Evolutionary conservation across 2,888 invertebrate genomes (phyloP), one percentile per base, ranked within the genome.

Genomic region (Cryptus armator): DNA sequence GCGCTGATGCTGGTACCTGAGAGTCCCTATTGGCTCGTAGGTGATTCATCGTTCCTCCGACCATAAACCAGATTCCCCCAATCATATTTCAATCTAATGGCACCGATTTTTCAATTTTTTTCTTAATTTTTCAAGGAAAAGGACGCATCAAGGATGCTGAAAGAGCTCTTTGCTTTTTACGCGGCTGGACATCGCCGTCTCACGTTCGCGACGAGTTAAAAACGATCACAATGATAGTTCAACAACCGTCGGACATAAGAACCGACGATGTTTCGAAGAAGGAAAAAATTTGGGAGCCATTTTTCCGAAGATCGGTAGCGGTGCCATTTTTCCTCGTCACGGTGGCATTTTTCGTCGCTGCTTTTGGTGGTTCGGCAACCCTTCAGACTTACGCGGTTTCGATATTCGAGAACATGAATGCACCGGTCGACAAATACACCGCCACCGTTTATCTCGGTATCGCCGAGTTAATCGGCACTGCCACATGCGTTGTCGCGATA

Each of bases 11-110:
- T 97, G 90, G 96, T 98, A 4, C 98, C 98, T 0, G 98, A 98
- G 93, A 97, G 97, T 87, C 97, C 98, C 0, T 96, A 97, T 88
- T 98, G 97, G 97, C 94, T 97, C 70, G 95, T 97, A 71, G 95
- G 96, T 94, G 88, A 87, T 48, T 48, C n/a, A n/a, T 48, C 48
- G n/a, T 48, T 48, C 14, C 14, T 48, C 12, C 48, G 37, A 5
- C 6, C 37, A 0, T 37, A 37, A 37, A 37, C 9, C 9, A 16
- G 9, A 3, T 9, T 0, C 10, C 24, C 14, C 24, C 12, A 59
- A 59, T 24, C 16, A 24, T 70, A 24, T 29, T 16, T 12, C 46
- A 66, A 77, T 66, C 6, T 32, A 29, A 29, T 7, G 32, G 19
- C n/a, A n/a, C 14, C 14, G 24, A 44, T 24, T 43, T 16, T 32